These are phyloP conservation scores for Pipa parva DNA, from an alignment of 2,113 vertebrate species.

Conservation along the genomic window DNA sequence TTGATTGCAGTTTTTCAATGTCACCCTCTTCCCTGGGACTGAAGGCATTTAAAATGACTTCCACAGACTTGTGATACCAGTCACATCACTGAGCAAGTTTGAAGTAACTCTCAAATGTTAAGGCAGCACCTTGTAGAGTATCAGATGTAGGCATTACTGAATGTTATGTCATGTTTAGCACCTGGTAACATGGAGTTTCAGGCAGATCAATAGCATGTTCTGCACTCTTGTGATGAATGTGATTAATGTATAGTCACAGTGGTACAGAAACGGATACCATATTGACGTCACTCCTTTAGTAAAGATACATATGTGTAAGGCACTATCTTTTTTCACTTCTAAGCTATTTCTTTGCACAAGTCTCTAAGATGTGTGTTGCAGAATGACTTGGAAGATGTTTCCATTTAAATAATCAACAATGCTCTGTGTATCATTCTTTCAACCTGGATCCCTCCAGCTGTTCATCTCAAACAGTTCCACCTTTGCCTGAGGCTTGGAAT, in stretches of 20 bases:
- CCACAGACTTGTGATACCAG: no score
- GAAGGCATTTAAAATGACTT: neutral
- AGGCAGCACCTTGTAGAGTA: neutral
- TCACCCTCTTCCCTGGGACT: no score
- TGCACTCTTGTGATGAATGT: slow-evolving; percentile 2
- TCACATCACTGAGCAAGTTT: no score
- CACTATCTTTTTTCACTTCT: neutral
- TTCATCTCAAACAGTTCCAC: no score
- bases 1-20: no score
- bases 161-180: slow-evolving; percentile 4
- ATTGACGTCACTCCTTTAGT: neutral
- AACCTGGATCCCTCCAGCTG: no score
- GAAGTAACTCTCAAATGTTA: no score
- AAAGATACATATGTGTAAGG: neutral
- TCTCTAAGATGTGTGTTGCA: no score
- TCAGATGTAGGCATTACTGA: slow-evolving; percentile 12
- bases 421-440: no score
- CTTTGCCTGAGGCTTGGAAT: no score
- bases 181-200: neutral
- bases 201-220: neutral
- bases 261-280: neutral
- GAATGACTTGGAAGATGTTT: no score
- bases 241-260: neutral
- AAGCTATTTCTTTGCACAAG: neutral
- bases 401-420: no score